Evolutionary conservation across 1,140 invertebrate genomes (phyloP), one percentile per base, ranked within the genome.

Genomic region (Babylonia areolata): DNA sequence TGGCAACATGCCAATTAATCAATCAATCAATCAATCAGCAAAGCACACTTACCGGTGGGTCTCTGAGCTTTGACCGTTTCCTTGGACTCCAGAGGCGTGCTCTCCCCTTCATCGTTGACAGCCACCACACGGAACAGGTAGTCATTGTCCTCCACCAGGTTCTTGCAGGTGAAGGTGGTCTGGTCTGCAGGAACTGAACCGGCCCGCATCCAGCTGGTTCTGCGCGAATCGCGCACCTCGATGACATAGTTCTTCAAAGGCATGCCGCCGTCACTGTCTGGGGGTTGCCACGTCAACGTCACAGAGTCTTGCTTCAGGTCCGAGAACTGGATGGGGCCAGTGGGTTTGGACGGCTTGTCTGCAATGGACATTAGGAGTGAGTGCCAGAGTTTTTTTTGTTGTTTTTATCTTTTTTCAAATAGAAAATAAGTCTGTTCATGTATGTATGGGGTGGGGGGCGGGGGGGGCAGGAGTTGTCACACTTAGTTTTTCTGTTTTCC

Each of bases 261-360:
- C 80, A 97, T 97, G 75, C 98, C 98, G 87, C 98, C 98, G 94
- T 99, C 98, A 93, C 98, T 87, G 81, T 87, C 88, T 51, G 98
- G 98, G 89, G 97, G 96, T 94, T 97, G 97, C 98, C 99, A 99
- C 0, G 97, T 96, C 73, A 99, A 94, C 0, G 97, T 97, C 92
- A 98, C 99, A 6, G 97, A 98, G 93, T 99, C 98, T 2, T 98
- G 97, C n/a, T 98, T 99, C 85, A 99, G 97, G 91, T 99, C 98
- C 40, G 96, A 97, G 0, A 97, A 97, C 93, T 92, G 88, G 73
- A 94, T 86, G 96, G 96, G 28, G 98, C 96, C 95, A 97, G 97
- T 96, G 79, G 98, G 99, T 92, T 97, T 97, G 87, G 96, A 95
- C 83, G 99, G 98, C 92, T 97, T 96, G 94, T 99, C 98, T 88